Evolutionary conservation across 2,888 invertebrate genomes (phyloP).

Genomic region (Leuctra nigra): DNA sequence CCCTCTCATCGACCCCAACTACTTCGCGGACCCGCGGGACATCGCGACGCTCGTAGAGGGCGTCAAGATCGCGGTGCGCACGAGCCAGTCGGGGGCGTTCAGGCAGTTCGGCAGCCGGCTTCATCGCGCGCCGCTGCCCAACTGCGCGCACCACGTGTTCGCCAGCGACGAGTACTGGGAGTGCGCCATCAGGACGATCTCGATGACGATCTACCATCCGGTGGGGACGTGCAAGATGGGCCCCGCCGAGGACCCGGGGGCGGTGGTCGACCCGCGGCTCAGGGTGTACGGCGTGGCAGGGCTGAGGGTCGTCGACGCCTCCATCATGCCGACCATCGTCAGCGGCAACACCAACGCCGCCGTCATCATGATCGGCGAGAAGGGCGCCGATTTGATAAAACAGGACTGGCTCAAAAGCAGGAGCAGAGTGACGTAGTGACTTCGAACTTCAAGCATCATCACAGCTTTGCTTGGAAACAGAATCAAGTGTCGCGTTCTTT

Average conservation of each 20-base stretch:
- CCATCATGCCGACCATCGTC: constrained; percentile 82
- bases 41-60: constrained; percentile 78
- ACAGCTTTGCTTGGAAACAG: too few species aligned
- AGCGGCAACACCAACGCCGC: constrained; percentile 90
- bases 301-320: constrained; percentile 77
- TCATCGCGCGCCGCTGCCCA: constrained; percentile 69
- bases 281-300: constrained; percentile 67
- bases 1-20: constrained; percentile 88
- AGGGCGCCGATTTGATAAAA: constrained; percentile 79
- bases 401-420: constrained; percentile 59
- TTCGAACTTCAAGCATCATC: too few species aligned
- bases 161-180: constrained; percentile 78
- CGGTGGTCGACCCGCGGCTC: constrained; percentile 76
- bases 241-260: constrained; percentile 64
- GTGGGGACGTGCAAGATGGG: constrained; percentile 88
- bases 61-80: constrained; percentile 38
- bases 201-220: constrained; percentile 88
- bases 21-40: constrained; percentile 74
- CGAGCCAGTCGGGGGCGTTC: constrained; percentile 70
- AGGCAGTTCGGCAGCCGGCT: constrained; percentile 72
- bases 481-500: too few species aligned
- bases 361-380: constrained; percentile 87
- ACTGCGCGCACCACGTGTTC: constrained; percentile 64
- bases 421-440: neutral
- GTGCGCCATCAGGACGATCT: constrained; percentile 77